Evolutionary conservation across 2,113 vertebrate genomes (phyloP), one percentile per base, ranked within the genome.

Genomic region (Cryptotis parvus): DNA sequence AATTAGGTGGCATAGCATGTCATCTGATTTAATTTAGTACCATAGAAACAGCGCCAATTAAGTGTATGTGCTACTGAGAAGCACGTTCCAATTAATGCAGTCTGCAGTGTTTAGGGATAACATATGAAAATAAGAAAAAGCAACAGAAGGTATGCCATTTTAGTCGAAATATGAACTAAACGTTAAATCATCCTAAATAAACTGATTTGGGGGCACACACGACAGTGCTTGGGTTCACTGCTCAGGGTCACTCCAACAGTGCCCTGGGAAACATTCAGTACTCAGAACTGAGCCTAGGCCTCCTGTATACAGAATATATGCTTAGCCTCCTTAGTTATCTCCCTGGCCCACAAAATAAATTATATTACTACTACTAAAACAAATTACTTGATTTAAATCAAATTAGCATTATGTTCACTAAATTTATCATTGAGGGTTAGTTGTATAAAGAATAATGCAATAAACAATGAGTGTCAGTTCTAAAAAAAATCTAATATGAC

Each of bases 21-120:
- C 93, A 97, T 97, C 96, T 96, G 94, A 95, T 96, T 97, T 97
- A 98, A 98, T 97, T 98, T 97, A 97, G 92, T 97, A 96, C 93
- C 96, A 84, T 92, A 96, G 96, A 97, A 97, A 98, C 92, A 91
- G 91, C 95, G 93, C 95, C 91, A 93, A 95, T 97, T 98, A 97
- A 97, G 85, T 63, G 24, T 76, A 96, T 96, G 95, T 95, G 81
- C 93, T 97, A 88, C 96, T 96, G 94, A 90, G 89, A 96, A 97
- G 68, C 90, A 97, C 91, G 96, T 97, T 85, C 27, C 4, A 31
- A 31, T 91, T 69, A 91, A 92, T 58, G 16, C 0, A 80, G 29
- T 8, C 10, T 39, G 24, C 55, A 26, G 1, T 29, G 63, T 76
- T 91, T 63, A 72, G 18, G 39, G 16, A 69, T 31, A 69, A 61